Base-by-base conservation (phyloP, 2,888 invertebrate species). In the Dexiosoma caninum region DNA sequence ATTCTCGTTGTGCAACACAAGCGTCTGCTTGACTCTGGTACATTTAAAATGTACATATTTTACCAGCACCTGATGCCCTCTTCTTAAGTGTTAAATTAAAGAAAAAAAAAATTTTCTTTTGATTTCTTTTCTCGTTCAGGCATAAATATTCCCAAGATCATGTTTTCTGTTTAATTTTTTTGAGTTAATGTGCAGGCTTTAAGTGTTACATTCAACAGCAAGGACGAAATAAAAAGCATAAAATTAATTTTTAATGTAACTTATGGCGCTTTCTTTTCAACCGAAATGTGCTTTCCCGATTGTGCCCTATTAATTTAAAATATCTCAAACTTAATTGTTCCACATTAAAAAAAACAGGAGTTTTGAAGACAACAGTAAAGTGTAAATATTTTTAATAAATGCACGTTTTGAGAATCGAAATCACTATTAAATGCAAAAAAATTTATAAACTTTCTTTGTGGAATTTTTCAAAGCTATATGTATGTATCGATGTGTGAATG, bases 91-190 rank as follows among this genome's bases (percentile, higher is more conserved):
- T 14, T 51, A 10, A 40, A 40, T 23, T 23, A 14, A 32, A 35
- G 10, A 35, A 30, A 40, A 30, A n/a, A 7, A 27, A 32, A 40
- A 59, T 42, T 59, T 23, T 74, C 32, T 67, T 27, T 46, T 69
- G 21, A 44, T 66, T n/a, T 57, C 40, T 57, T 14, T 49, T 70
- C 27, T 27, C 27, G 27, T 40, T 16, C 12, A 3, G 10, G 30
- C 40, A 49, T 78, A 21, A 64, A 71, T 71, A 71, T 78, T 78
- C 51, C 67, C 76, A 51, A 69, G 76, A 60, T 76, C 23, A 57
- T 60, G 16, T 37, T 44, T 60, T 51, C 16, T 7, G 21, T 55
- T 55, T 62, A 7, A 51, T 32, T 8, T 59, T 53, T 67, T 57
- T 23, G 57, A 37, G 4, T 57, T 35, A 57, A 37, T n/a, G 57